Base-by-base conservation (phyloP, 2,888 invertebrate genomes). In the Nymphalis urticae region DNA sequence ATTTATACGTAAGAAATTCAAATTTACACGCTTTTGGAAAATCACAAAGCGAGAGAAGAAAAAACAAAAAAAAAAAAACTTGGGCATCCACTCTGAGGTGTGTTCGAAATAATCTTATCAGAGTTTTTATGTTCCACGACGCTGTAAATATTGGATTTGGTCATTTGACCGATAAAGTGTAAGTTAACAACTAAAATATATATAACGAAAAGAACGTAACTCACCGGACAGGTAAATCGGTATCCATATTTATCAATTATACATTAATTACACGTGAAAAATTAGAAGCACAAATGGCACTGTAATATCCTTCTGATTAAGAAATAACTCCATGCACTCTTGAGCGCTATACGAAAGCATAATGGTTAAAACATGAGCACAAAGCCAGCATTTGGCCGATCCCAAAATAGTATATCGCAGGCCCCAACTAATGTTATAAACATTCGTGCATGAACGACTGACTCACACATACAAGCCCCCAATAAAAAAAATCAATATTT, bases 381-480 rank as follows among this genome's bases (percentile, higher is more conserved):
- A 82, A 83, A 84, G 82, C 84, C 82, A 88, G 87, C 90, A 88
- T 87, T 89, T 88, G 87, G 83, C 79, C 85, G 89, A 78, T 91
- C 92, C 92, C 85, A 87, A 92, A 92, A 92, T 92, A 92, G 91
- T 88, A 82, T 82, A 82, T 72, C 82, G 82, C 86, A 89, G 90
- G 88, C 90, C 88, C 91, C 89, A 86, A 86, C 83, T 85, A 88
- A 90, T 88, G 86, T 88, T 90, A 89, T 91, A 91, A 92, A 92
- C 92, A 92, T 86, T 82, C 85, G 74, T 75, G 75, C 78, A 73
- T 71, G 77, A 68, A 69, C 77, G 75, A 78, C 82, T 85, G 86
- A 87, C 84, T 85, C 87, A 85, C 84, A 82, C 80, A 79, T 77
- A 78, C 81, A 77, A 72, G 74, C 72, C 71, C 79, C 79, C 77